Percentiles rank a stretch among this genome's conserved stretches.
phyloP scores from a whole-genome alignment of 2,888 invertebrate genomes.

The Stictocephala bisonia region DNA sequence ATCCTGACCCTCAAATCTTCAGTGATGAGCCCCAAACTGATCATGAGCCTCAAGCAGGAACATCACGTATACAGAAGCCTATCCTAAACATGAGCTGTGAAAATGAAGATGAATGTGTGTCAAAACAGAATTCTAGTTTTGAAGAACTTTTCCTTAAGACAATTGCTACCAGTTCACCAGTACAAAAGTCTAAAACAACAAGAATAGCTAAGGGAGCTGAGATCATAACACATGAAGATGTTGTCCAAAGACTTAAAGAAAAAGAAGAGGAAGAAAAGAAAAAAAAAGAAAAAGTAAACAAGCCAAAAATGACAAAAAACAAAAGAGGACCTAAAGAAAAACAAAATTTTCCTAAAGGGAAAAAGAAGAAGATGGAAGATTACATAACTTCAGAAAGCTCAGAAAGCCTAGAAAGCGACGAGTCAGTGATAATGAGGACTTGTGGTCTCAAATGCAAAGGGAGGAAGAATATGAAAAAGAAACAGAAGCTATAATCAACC shows the following conservation, averaged over 20 bases:
- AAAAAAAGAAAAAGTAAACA: neutral
- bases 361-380: neutral
- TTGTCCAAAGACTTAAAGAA: conserved; percentile 41
- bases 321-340: neutral
- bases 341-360: neutral
- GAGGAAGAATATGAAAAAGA: conserved; percentile 7
- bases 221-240: conserved; percentile 54
- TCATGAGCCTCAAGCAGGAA: conserved; percentile 1
- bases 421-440: conserved; percentile 3
- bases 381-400: conserved; percentile 24
- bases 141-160: neutral
- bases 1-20: too few relatives aligned
- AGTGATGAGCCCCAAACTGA: neutral
- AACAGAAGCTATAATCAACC: conserved; percentile 8
- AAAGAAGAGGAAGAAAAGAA: conserved; percentile 26
- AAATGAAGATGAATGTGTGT: conserved; percentile 1
- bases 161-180: neutral
- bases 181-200: conserved; percentile 10
- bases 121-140: neutral
- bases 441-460: neutral
- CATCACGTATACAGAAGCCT: neutral
- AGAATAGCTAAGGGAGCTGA: conserved; percentile 54
- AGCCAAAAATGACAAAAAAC: conserved; percentile 1
- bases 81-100: neutral
- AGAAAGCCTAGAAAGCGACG: conserved; percentile 1